Conservation (phyloP, 2,113 vertebrate species). For the Dissostichus mawsoni region DNA sequence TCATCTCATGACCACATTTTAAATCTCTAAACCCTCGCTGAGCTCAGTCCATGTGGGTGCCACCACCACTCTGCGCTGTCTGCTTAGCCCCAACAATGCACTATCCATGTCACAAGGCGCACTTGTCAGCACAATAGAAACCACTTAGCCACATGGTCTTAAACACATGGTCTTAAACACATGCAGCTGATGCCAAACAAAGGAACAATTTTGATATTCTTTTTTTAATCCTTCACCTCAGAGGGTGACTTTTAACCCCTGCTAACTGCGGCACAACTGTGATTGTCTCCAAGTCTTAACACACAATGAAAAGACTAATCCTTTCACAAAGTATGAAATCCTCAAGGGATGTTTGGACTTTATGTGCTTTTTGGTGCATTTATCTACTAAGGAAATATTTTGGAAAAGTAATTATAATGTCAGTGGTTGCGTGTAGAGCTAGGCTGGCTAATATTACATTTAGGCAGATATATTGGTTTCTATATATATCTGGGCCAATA, state of each 20-base stretch:
- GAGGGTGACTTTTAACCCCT: conserved; percentile 42
- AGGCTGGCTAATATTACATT: not conserved
- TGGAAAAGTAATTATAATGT: not conserved
- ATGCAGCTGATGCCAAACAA: conserved; percentile 51
- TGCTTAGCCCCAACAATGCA: conserved; percentile 64
- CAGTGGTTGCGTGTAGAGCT: not conserved
- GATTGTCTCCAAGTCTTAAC: conserved; percentile 37
- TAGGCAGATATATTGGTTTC: not conserved
- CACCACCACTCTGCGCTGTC: conserved; percentile 41
- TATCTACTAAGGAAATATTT: not conserved
- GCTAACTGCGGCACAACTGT: conserved; percentile 32
- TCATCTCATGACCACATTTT: conserved; percentile 76
- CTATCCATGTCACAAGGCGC: conserved; percentile 70
- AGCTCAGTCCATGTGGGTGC: conserved; percentile 53
- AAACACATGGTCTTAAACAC: conserved; percentile 53
- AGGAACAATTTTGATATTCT: conserved; percentile 38
- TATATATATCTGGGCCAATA: not conserved
- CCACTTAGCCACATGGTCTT: conserved; percentile 53
- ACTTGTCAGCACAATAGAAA: conserved; percentile 52
- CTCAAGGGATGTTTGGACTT: conserved; percentile 31
- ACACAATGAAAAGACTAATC: conserved; percentile 40
- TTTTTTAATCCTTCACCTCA: conserved; percentile 40
- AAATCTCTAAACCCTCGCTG: conserved; percentile 75
- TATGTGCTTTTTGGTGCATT: conserved; percentile 19
- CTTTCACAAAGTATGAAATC: conserved; percentile 11